Base-by-base conservation (phyloP, 2,888 invertebrate species). In the Eupithecia exiguata region DNA sequence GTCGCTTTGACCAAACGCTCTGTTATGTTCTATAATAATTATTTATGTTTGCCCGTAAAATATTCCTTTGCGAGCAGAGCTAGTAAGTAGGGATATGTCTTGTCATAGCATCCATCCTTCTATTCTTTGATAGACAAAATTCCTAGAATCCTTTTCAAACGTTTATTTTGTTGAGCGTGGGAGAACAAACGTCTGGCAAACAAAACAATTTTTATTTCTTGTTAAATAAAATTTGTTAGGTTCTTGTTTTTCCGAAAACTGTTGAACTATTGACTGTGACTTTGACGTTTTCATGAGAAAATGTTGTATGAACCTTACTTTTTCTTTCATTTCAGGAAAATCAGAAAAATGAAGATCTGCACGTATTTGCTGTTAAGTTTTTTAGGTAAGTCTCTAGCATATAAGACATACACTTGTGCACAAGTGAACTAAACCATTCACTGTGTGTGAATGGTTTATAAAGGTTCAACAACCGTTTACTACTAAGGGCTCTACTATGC, bases 351-450 rank as follows among this genome's bases (percentile, higher is more conserved):
- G 94, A 92, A 91, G 92, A 89, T 92, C 85, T 92, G 88, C 88
- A 89, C 90, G 89, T 93, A 92, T 85, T 89, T 94, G 86, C 89
- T 94, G 84, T 87, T 94, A 84, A 92, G 92, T 91, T 93, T 92
- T 89, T 90, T 94, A 87, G 94, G 94, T 94, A 88, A 93, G 94
- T 92, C 25, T 58, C 58, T 58, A 58, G 58, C 58, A 12, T 58
- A 58, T 25, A 58, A 25, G 14, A 58, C n/a, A 1, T 10, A 53
- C 58, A 25, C 14, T 58, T 21, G 58, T 25, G 25, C 4, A 58
- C 30, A 21, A 12, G 5, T 40, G 63, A 63, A n/a, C 2, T 25
- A 18, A 58, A 43, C 10, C 69, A 21, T 21, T 43, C 1, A 10
- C 16, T 30, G 4, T 3, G 30, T 30, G 30, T 30, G 30, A n/a